These are phyloP conservation scores for Acanthacorydalis orientalis DNA, from an alignment of 2,888 invertebrate species.

Conservation along the genomic window DNA sequence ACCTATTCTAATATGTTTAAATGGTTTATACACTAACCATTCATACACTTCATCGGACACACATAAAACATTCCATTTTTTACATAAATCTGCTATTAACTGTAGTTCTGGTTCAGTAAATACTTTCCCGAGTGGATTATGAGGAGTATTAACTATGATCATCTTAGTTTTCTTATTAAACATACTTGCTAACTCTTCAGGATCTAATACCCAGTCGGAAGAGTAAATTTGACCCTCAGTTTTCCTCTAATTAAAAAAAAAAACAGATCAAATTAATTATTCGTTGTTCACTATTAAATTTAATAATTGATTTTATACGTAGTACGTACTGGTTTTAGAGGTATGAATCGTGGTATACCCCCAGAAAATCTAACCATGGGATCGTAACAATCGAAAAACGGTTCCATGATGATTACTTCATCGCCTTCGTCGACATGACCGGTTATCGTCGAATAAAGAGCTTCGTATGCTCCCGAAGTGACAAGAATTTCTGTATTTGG, in stretches of 20 bases:
- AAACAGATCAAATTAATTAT: background rate
- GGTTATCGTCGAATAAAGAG: conserved; percentile 65
- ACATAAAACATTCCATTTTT: conserved; percentile 81
- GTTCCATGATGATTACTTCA: conserved; percentile 94
- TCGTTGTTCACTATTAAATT: background rate
- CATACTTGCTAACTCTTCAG: conserved; percentile 54
- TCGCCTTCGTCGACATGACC: conserved; percentile 76
- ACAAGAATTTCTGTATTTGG: conserved; percentile 74
- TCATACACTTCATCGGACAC: conserved; percentile 97
- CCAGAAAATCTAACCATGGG: conserved; percentile 85
- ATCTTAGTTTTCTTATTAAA: conserved; percentile 85
- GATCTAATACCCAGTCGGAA: conserved; percentile 80
- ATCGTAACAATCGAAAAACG: conserved; percentile 95
- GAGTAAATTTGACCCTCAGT: conserved; percentile 26
- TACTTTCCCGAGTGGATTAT: conserved; percentile 95
- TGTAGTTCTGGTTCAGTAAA: conserved; percentile 50
- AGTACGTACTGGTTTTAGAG: conserved; percentile 58
- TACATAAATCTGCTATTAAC: conserved; percentile 72
- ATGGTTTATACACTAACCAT: conserved; percentile 79
- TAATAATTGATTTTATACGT: no score
- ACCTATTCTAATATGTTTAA: conserved; percentile 83
- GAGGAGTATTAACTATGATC: conserved; percentile 92
- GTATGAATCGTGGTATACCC: conserved; percentile 72
- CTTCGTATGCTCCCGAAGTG: conserved; percentile 88
- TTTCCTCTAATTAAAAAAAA: conserved; percentile 3